Evolutionary conservation across 2,888 invertebrate species (phyloP).

Genomic region (Ormyrus rosae): DNA sequence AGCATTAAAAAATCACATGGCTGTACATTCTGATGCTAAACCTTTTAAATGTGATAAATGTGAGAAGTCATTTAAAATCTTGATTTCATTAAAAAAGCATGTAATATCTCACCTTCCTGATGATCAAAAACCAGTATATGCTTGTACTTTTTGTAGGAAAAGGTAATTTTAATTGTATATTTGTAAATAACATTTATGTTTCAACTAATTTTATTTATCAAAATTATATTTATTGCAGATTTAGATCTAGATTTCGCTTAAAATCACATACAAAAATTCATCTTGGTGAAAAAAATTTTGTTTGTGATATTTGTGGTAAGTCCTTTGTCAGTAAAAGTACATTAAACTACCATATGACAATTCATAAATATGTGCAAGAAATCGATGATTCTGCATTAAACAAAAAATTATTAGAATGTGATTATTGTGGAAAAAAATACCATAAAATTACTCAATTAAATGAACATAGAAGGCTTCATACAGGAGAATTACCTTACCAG

Average conservation of each 20-base stretch:
- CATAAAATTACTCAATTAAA: constrained; percentile 1
- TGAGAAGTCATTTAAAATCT: constrained; percentile 24
- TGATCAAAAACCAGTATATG: constrained; percentile 20
- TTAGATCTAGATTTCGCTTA: constrained; percentile 27
- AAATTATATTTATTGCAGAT: constrained; percentile 21
- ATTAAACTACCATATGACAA: constrained; percentile 8
- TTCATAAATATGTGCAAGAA: constrained; percentile 11
- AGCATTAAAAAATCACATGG: constrained; percentile 6
- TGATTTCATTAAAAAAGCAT: constrained; percentile 23
- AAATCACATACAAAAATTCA: constrained; percentile 12
- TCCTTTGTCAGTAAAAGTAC: constrained; percentile 27
- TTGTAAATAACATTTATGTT: neutral
- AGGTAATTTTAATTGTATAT: constrained; percentile 15
- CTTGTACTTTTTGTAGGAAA: constrained; percentile 14
- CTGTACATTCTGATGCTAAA: constrained; percentile 34
- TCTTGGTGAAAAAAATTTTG: constrained; percentile 25
- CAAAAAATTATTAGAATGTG: constrained; percentile 25
- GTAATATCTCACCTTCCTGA: constrained; percentile 30
- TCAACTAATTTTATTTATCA: neutral
- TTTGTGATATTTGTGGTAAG: constrained; percentile 19
- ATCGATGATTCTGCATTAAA: constrained; percentile 2
- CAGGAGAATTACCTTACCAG: constrained; percentile 32
- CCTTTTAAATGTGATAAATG: constrained; percentile 27
- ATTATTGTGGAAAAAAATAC: constrained; percentile 29
- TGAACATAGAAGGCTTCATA: constrained; percentile 28